Percentiles rank a stretch among this genome's conserved stretches.
Evolutionary conservation across 2,888 invertebrate genomes (phyloP).

Genomic region (Ypsolopha scabrella): DNA sequence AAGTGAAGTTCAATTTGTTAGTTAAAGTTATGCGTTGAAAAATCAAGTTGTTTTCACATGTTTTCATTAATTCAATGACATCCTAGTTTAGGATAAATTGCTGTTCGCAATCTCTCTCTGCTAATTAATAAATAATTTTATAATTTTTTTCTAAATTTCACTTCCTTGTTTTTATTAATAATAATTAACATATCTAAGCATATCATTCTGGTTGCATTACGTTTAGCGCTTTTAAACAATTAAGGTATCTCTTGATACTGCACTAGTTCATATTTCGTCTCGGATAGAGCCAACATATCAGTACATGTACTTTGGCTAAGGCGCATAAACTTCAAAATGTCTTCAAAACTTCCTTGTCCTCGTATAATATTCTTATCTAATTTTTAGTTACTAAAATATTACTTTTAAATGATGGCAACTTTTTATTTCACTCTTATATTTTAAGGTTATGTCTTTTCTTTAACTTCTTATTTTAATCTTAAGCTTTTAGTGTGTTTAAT

Average conservation of each 20-base stretch:
- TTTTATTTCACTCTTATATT: constrained; percentile 16
- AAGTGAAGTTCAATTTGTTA: constrained; percentile 67
- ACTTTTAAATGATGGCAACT: constrained; percentile 9
- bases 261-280: constrained; percentile 32
- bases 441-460: constrained; percentile 22
- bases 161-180: constrained; percentile 21
- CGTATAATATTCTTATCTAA: constrained; percentile 4
- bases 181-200: constrained; percentile 47
- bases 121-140: constrained; percentile 12
- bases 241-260: constrained; percentile 30
- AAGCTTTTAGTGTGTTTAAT: constrained; percentile 68
- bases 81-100: not conserved
- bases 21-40: constrained; percentile 67
- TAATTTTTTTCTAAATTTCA: constrained; percentile 5
- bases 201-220: constrained; percentile 45
- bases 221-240: constrained; percentile 47
- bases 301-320: constrained; percentile 44
- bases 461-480: constrained; percentile 57
- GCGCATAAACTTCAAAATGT: constrained; percentile 23
- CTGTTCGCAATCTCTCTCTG: constrained; percentile 8
- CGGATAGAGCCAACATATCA: constrained; percentile 60
- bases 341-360: not conserved
- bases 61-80: constrained; percentile 13
- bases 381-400: constrained; percentile 8
- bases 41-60: constrained; percentile 43